Conservation (phyloP, 2,888 invertebrate species). For the Metalampra italica region DNA sequence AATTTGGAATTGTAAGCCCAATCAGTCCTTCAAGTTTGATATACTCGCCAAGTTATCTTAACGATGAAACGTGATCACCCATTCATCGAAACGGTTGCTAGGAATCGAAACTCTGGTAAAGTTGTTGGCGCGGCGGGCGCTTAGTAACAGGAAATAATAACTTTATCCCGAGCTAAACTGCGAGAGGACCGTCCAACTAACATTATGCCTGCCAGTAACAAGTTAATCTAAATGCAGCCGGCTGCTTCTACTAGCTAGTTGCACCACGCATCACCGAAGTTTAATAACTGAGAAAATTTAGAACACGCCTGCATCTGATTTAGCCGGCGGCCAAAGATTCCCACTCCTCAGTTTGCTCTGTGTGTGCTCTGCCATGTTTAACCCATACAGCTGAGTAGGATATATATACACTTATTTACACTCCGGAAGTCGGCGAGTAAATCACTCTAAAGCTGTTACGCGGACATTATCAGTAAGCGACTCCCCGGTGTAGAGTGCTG, state of each 20-base stretch:
- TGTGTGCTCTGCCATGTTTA: neutral
- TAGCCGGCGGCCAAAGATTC: conserved; percentile 26
- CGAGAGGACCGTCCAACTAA: conserved; percentile 70
- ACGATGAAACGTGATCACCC: conserved; percentile 69
- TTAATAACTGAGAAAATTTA: conserved; percentile 68
- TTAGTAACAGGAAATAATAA: conserved; percentile 75
- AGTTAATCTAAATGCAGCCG: conserved; percentile 76
- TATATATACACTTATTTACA: conserved; percentile 24
- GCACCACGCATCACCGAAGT: conserved; percentile 66
- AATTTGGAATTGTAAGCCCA: conserved; percentile 14
- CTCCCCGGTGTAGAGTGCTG: conserved; percentile 55
- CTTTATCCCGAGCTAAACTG: conserved; percentile 70
- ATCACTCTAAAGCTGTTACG: conserved; percentile 55
- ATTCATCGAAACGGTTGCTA: conserved; percentile 66
- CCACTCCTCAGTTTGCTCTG: conserved; percentile 10
- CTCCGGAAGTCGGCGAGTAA: conserved; percentile 56
- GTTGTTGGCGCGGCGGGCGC: conserved; percentile 65
- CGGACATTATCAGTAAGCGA: conserved; percentile 63
- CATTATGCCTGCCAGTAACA: conserved; percentile 77
- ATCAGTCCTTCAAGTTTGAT: conserved; percentile 46
- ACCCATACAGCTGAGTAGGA: conserved; percentile 2
- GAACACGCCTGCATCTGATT: conserved; percentile 54
- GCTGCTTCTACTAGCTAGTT: conserved; percentile 60
- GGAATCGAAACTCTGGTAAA: conserved; percentile 70
- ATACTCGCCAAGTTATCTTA: conserved; percentile 57